These are phyloP conservation scores for Chionoecetes opilio DNA, from an alignment of 1,140 invertebrate species.

Conservation along the genomic window DNA sequence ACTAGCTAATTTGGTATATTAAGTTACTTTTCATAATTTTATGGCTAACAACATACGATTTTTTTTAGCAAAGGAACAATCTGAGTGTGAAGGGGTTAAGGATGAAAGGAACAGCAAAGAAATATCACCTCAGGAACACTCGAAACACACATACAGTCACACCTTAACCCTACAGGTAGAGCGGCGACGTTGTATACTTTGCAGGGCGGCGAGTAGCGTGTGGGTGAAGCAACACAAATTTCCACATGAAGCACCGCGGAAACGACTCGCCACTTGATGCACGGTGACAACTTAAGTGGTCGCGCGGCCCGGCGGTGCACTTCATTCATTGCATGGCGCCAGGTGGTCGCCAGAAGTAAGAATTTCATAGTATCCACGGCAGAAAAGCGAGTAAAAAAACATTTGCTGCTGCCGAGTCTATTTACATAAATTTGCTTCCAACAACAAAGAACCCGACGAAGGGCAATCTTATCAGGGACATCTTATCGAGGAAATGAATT, in stretches of 20 bases:
- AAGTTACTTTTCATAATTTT: too few relatives aligned
- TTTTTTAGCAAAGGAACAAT: not conserved
- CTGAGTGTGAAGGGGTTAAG: too few relatives aligned
- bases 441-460: too few relatives aligned
- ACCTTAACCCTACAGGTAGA: not conserved
- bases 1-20: too few relatives aligned
- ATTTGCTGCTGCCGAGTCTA: not conserved
- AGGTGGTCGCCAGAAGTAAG: too few relatives aligned
- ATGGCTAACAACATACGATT: too few relatives aligned
- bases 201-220: not conserved
- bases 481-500: too few relatives aligned
- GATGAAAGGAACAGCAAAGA: not conserved
- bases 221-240: not conserved
- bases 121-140: not conserved
- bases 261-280: not conserved
- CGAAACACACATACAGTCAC: not conserved
- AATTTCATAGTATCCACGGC: too few relatives aligned
- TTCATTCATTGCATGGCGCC: not conserved
- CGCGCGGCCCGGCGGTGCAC: not conserved
- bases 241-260: not conserved
- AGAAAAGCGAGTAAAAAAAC: too few relatives aligned
- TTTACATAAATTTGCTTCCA: not conserved
- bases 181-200: too few relatives aligned
- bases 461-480: too few relatives aligned
- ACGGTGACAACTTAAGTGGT: not conserved